A percentile compares a stretch with the other conserved stretches of the same genome.
These are phyloP conservation scores for Eueremaeus valkanovi DNA, from an alignment of 2,888 invertebrate genomes.

Conservation along the genomic window DNA sequence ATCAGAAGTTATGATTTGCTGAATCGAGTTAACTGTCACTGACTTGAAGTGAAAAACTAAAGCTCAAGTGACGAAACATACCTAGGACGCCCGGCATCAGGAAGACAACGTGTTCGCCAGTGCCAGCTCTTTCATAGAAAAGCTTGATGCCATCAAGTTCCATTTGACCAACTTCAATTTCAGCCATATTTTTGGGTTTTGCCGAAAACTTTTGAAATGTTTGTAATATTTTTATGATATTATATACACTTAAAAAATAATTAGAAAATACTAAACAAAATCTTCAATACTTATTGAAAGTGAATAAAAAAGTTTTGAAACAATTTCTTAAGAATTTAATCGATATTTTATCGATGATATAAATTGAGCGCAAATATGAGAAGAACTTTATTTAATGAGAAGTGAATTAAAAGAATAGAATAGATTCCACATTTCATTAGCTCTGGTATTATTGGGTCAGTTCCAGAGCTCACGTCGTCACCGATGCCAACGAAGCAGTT, in stretches of 20 bases:
- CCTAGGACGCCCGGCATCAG: slow-evolving; percentile 52
- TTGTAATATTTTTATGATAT: too few species aligned
- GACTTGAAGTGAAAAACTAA: neutral
- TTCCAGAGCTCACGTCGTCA: slow-evolving; percentile 22
- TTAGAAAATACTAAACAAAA: too few species aligned
- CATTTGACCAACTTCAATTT: neutral
- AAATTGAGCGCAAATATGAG: neutral
- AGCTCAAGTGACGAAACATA: slow-evolving; percentile 38
- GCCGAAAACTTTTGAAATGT: too few species aligned
- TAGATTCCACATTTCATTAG: neutral
- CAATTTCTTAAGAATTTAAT: neutral
- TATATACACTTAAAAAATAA: too few species aligned
- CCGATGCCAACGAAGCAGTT: slow-evolving; percentile 20
- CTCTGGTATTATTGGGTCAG: slow-evolving; percentile 6
- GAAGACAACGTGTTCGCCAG: slow-evolving; percentile 50
- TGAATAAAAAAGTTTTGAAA: too few species aligned
- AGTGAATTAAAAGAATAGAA: neutral
- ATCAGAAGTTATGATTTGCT: neutral
- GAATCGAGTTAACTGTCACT: neutral
- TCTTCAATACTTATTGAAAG: too few species aligned
- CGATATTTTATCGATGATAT: neutral
- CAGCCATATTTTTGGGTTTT: neutral
- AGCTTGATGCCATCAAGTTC: slow-evolving; percentile 49
- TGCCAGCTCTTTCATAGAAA: slow-evolving; percentile 51
- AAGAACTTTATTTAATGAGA: neutral